Conservation (phyloP, 2,797 vertebrate genomes). For the Intellagama lesueurii region DNA sequence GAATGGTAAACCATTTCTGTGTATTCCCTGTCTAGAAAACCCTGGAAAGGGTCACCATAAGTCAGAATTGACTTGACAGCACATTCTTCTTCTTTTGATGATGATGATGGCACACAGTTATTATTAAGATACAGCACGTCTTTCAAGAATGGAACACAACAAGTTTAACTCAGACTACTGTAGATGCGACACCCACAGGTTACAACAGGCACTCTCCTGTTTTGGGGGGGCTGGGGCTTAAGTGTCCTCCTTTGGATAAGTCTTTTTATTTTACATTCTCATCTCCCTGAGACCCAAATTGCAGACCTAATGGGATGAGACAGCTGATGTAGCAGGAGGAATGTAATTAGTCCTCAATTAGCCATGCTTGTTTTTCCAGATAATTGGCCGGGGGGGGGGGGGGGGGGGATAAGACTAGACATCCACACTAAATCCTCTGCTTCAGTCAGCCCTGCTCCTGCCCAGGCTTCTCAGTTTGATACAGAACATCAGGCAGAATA, state of each 20-base stretch:
- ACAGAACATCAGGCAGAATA: background rate
- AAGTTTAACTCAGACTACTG: background rate
- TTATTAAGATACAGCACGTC: background rate
- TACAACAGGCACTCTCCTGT: background rate
- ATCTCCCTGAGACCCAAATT: slow-evolving; percentile 2
- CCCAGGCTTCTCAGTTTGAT: background rate
- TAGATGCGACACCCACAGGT: background rate
- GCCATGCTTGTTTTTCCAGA: slow-evolving; percentile 24
- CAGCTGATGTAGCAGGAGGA: slow-evolving; percentile 30
- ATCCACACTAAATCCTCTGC: slow-evolving; percentile 13
- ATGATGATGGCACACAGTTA: no score
- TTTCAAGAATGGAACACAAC: background rate
- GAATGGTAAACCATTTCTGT: no score
- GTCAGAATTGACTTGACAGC: no score
- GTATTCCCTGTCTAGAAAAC: no score
- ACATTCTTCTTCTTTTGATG: no score
- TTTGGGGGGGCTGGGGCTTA: background rate
- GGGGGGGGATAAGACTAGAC: background rate
- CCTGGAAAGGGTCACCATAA: no score
- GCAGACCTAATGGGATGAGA: slow-evolving; percentile 37
- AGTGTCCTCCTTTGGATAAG: background rate
- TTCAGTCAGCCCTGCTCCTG: background rate
- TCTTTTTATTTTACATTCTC: background rate
- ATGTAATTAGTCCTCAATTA: slow-evolving; percentile 45
- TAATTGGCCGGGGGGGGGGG: background rate